These are phyloP conservation scores for Gonocerus acuteangulatus DNA, from an alignment of 2,888 invertebrate genomes.

Conservation along the genomic window DNA sequence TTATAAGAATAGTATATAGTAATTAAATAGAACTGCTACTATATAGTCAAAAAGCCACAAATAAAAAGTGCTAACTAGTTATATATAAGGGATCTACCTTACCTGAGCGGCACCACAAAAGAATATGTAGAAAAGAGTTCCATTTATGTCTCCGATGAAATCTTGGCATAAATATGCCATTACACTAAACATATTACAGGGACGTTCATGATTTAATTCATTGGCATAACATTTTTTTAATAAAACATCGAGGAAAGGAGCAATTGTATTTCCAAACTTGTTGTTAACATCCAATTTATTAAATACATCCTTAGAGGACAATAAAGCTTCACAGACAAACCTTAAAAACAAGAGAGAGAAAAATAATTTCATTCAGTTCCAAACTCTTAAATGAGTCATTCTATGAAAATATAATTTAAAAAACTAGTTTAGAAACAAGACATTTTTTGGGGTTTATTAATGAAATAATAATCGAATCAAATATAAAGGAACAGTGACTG, in stretches of 20 bases:
- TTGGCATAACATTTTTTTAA: neutral
- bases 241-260: neutral
- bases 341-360: neutral
- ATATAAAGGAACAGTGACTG: no score
- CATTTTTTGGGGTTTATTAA: no score
- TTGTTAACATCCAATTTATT: neutral
- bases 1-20: no score
- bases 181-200: slow-evolving; percentile 4
- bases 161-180: slow-evolving; percentile 2
- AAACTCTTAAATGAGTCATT: neutral
- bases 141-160: neutral
- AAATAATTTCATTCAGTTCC: neutral
- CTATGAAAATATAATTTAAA: no score
- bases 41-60: no score
- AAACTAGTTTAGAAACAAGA: no score
- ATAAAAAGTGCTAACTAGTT: no score
- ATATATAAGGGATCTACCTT: no score
- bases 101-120: slow-evolving; percentile 17
- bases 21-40: no score
- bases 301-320: neutral
- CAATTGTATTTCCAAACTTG: neutral
- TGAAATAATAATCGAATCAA: no score
- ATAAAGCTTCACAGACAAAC: slow-evolving; percentile 3
- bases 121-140: slow-evolving; percentile 1
- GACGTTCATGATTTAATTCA: neutral